Base-by-base conservation (phyloP, 2,113 vertebrate species). In the Periophthalmodon schlosseri region DNA sequence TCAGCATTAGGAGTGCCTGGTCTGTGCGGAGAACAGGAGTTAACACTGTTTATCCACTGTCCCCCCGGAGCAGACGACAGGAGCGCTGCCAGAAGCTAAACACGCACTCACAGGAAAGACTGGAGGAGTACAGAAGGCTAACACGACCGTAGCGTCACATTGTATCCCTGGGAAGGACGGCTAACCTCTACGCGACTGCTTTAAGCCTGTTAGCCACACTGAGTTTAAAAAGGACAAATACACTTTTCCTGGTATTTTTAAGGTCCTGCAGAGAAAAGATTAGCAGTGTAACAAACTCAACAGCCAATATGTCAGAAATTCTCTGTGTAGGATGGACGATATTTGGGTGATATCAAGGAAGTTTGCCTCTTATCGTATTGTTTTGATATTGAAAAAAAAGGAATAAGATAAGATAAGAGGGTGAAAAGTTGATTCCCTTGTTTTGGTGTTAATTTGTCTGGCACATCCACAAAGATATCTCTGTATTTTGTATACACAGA, bases 1-100 rank as follows among this genome's bases (percentile, higher is more conserved):
- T 63, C 77, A 79, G 14, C 73, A 52, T 52, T 52, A 18, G 57
- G 76, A 47, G 0, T 34, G 84, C 82, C 75, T 24, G 50, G 46
- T 79, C 81, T 61, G 76, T 33, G 34, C 74, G 69, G 89, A 83
- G n/a, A 49, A 76, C 57, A 18, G 69, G 81, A 86, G 73, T 74
- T 24, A 0, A 69, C 77, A 71, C 72, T 18, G 67, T 84, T 87
- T 79, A 82, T 84, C 71, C 75, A 81, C 63, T 79, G 82, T 77
- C 61, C 84, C 79, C 77, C 79, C 66, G 0, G 72, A 36, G 71
- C 69, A 28, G 47, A 49, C 20, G 16, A 70, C 39, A 56, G 46
- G 77, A 78, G 56, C 65, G 74, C 72, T 77, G 69, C 54, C 75
- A 76, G 76, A 60, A 72, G 78, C 77, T 36, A 90, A 61, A 76